A percentile compares a stretch with the other conserved stretches of the same genome.
Evolutionary conservation across 2,888 invertebrate genomes (phyloP).

Genomic region (Amphipoea oculea): DNA sequence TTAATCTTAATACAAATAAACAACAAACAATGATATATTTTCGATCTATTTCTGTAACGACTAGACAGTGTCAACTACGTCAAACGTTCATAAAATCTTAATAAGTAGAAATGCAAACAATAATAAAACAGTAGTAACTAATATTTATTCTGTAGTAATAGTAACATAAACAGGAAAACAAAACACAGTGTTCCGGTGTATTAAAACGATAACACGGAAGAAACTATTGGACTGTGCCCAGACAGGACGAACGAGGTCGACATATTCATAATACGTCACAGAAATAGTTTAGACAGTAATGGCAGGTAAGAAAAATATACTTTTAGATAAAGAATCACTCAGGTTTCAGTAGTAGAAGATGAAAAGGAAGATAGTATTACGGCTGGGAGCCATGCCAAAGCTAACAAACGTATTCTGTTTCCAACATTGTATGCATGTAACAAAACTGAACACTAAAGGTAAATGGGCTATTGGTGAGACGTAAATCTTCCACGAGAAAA

Average conservation of each 20-base stretch:
- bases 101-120: conserved; percentile 12
- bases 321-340: neutral
- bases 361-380: neutral
- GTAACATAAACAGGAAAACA: conserved; percentile 47
- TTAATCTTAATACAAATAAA: conserved; percentile 5
- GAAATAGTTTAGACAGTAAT: conserved; percentile 31
- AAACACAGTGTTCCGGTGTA: conserved; percentile 51
- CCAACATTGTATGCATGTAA: neutral
- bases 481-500: conserved; percentile 9
- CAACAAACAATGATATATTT: conserved; percentile 11
- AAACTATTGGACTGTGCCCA: conserved; percentile 34
- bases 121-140: conserved; percentile 4
- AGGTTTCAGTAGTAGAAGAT: neutral
- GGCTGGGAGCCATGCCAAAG: neutral
- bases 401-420: neutral
- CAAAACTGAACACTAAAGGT: conserved; percentile 3
- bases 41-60: conserved; percentile 3
- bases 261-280: conserved; percentile 8
- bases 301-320: neutral
- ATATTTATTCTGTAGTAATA: neutral
- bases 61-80: neutral
- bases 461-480: neutral
- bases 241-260: conserved; percentile 46
- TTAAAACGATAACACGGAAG: conserved; percentile 58
- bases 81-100: neutral